Base-by-base conservation (phyloP, 2,797 vertebrate genomes). In the Alosa sapidissima region DNA sequence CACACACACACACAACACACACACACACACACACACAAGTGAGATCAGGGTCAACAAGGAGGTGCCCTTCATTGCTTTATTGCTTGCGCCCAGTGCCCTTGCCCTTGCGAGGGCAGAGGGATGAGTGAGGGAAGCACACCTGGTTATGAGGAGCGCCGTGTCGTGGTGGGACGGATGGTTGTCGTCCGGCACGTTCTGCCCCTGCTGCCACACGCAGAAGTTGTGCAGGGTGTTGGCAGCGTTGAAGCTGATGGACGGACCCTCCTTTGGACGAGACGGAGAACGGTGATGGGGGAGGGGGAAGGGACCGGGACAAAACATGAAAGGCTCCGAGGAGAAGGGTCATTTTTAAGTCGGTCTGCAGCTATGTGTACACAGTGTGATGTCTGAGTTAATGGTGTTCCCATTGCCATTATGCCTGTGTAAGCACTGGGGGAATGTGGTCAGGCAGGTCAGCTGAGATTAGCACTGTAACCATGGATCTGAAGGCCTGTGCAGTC, bases 131-230 rank as follows among this genome's bases (percentile, higher is more conserved):
- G n/a, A 5, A 24, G 4, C 5, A 68, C 83, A 99, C 98, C 98
- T 97, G 86, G 98, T 99, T 88, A 99, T 97, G 86, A 99, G 98
- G 89, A 99, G 96, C 7, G 98, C 97, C 0, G 98, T 99, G 90
- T 99, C 98, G 0, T 99, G 97, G 91, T 99, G 98, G 82, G 95
- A 96, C 36, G 98, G 97, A 87, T 99, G 95, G 85, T 94, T 91
- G 94, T 99, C 98, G 10, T 99, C 98, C 87, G 94, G 92, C 85
- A 95, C 87, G 55, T 99, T 99, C 88, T 99, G 97, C 47, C 91
- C 92, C 90, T 98, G 97, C 89, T 99, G 98, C 98, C 98, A 99
- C 86, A 97, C 93, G 81, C 98, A 99, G 93, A 99, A 99, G 93
- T 98, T 99, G 91, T 95, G 97, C 72, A 99, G 95, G 0, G 98